Base-by-base conservation (phyloP, 2,888 invertebrate genomes). In the Sphecodes monilicornis region DNA sequence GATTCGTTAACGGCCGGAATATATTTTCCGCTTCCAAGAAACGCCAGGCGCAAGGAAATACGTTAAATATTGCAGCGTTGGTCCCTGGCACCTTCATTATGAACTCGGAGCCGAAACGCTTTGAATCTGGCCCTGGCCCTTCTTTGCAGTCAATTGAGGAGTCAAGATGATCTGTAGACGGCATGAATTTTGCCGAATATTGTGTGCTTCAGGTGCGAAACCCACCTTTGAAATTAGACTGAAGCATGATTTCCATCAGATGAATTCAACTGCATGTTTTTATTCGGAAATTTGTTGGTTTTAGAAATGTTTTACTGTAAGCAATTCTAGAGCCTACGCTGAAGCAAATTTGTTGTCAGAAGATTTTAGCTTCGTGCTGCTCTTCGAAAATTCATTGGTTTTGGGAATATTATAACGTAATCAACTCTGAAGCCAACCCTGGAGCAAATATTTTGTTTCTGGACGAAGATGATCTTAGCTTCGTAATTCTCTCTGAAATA, bases 1-100 rank as follows among this genome's bases (percentile, higher is more conserved):
- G 69, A 64, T 76, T 78, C 80, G 80, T 88, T 86, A 85, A 88
- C 79, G 80, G 80, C 22, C 73, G 78, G 75, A 80, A 82, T 82
- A 82, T 83, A 50, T 50, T 50, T 50, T 50, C 50, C 60, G 70
- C 39, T 36, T 46, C 36, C 39, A 66, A 77, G 73, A 70, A 77
- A 68, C 43, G 6, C 39, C 26, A 26, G 50, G 36, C 4, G 43
- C 50, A 26, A 50, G 18, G 71, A 71, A 54, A 10, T 11, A 29
- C 41, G 29, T 18, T 78, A 60, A 84, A 82, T 68, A 73, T 32
- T 11, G 68, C 68, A n/a, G 22, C 60, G 36, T 76, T 66, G 43
- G 4, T 60, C 26, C 39, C 71, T 43, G 54, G 18, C 46, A 60
- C 54, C 76, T 39, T 68, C 66, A 26, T 54, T 6, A 32, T n/a